Evolutionary conservation across 2,888 invertebrate genomes (phyloP).

Genomic region (Ligdia adustata): DNA sequence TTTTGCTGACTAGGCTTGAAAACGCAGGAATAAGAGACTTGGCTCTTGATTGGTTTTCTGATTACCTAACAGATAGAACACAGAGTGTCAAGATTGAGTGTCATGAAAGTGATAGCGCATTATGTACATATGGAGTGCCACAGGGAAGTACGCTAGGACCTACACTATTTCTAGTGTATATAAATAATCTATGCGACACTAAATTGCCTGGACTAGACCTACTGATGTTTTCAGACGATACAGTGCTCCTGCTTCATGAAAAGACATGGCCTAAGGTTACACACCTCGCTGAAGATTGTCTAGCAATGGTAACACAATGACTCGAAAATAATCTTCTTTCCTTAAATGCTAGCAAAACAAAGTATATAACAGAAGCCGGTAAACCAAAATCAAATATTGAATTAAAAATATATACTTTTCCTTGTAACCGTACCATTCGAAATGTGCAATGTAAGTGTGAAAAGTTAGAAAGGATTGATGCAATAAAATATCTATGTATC

Average conservation of each 20-base stretch:
- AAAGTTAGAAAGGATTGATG: too few relatives aligned
- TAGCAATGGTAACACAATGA: not conserved
- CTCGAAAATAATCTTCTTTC: not conserved
- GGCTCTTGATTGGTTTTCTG: not conserved
- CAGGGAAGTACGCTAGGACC: not conserved
- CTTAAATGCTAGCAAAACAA: too few relatives aligned
- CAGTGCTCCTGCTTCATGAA: not conserved
- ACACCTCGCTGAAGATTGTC: not conserved
- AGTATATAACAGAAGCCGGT: too few relatives aligned
- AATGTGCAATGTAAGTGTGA: too few relatives aligned
- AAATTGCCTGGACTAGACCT: not conserved
- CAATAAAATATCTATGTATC: too few relatives aligned
- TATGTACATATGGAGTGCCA: not conserved
- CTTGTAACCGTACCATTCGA: too few relatives aligned
- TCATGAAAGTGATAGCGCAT: not conserved
- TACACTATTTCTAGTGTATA: not conserved
- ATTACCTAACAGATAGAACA: not conserved
- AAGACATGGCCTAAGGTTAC: not conserved
- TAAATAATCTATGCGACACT: not conserved
- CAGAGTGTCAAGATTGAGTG: not conserved
- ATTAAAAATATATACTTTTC: too few relatives aligned
- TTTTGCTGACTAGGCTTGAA: not conserved
- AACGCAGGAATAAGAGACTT: not conserved
- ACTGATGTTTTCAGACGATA: not conserved
- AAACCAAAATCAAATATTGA: too few relatives aligned